A percentile compares a stretch with the other conserved stretches of the same genome.
Evolutionary conservation across 2,113 vertebrate genomes (phyloP).

Genomic region (Petrocephalus microphthalmus): DNA sequence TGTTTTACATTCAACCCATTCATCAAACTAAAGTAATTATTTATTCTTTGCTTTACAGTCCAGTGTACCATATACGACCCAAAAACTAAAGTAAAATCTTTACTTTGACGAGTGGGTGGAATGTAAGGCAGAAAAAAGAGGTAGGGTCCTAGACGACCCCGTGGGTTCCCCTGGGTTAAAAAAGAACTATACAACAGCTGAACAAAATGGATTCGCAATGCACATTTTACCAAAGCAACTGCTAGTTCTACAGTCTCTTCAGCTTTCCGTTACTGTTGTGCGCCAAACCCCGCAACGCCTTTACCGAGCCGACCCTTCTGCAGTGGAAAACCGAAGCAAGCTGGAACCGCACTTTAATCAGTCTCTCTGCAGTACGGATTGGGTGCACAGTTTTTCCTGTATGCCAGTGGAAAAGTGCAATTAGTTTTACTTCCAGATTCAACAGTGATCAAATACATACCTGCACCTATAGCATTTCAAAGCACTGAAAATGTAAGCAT

Average conservation of each 20-base stretch:
- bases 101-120: too few relatives aligned
- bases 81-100: too few relatives aligned
- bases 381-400: neutral
- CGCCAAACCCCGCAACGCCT: neutral
- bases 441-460: neutral
- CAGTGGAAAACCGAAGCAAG: neutral
- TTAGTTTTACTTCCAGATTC: neutral
- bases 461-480: neutral
- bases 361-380: neutral
- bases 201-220: too few relatives aligned
- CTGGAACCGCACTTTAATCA: neutral
- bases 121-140: too few relatives aligned
- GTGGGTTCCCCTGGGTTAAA: too few relatives aligned
- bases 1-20: too few relatives aligned
- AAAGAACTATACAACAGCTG: too few relatives aligned
- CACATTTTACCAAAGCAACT: neutral
- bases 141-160: too few relatives aligned
- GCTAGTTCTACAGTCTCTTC: neutral
- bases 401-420: neutral
- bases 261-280: neutral
- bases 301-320: neutral
- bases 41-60: too few relatives aligned
- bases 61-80: too few relatives aligned
- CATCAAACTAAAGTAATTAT: too few relatives aligned
- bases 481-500: neutral